These are phyloP conservation scores for Drosophila pandora DNA, from an alignment of 1,140 invertebrate species.

Conservation along the genomic window DNA sequence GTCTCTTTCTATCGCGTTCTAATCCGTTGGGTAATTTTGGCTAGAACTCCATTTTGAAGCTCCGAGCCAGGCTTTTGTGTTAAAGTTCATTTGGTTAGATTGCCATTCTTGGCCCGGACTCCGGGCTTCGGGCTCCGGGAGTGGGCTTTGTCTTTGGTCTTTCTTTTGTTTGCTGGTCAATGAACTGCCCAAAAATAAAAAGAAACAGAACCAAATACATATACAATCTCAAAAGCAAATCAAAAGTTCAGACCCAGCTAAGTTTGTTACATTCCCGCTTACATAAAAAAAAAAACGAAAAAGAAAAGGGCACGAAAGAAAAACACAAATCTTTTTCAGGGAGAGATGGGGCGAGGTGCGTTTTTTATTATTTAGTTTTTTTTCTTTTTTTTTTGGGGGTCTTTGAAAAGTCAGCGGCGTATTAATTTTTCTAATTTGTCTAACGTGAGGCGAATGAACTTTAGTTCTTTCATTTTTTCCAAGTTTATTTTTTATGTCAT, in stretches of 20 bases:
- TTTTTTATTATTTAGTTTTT: slow-evolving; percentile 1
- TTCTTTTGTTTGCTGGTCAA: slow-evolving; percentile 74
- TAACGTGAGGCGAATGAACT: slow-evolving; percentile 76
- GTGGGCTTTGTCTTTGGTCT: slow-evolving; percentile 31
- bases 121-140: background rate
- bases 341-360: background rate
- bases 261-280: slow-evolving; percentile 76
- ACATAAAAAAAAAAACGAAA: slow-evolving; percentile 44
- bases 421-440: slow-evolving; percentile 82
- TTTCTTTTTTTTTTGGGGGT: slow-evolving; percentile 22
- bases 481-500: slow-evolving; percentile 69
- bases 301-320: slow-evolving; percentile 37
- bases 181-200: slow-evolving; percentile 68
- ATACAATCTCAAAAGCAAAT: slow-evolving; percentile 58
- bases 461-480: slow-evolving; percentile 45
- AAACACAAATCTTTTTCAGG: slow-evolving; percentile 39
- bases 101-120: slow-evolving; percentile 31
- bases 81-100: slow-evolving; percentile 72
- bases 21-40: slow-evolving; percentile 44
- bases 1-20: slow-evolving; percentile 3
- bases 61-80: slow-evolving; percentile 47
- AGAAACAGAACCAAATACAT: slow-evolving; percentile 44
- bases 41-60: slow-evolving; percentile 41
- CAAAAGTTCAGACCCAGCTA: slow-evolving; percentile 64
- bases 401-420: slow-evolving; percentile 62